Evolutionary conservation across 2,888 invertebrate species (phyloP).

Genomic region (Pseudococcus jackbeardsleyi): DNA sequence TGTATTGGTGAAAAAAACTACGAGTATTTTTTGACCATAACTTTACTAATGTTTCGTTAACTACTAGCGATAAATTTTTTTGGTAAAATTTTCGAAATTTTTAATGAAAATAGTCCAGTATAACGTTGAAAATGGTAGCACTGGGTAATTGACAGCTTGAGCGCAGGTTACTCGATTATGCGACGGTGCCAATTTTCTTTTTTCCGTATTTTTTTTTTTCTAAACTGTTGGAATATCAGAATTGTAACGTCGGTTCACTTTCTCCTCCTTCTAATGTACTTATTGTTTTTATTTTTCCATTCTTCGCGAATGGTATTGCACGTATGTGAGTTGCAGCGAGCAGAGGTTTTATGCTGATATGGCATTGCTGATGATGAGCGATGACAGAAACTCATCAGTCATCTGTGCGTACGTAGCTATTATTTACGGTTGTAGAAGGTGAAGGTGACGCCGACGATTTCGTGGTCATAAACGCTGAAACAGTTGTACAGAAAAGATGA

Average conservation of each 20-base stretch:
- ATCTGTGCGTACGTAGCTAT: background rate
- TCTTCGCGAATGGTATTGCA: background rate
- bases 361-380: background rate
- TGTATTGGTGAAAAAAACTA: background rate
- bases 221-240: background rate
- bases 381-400: background rate
- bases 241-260: constrained; percentile 6
- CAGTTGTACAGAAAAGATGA: background rate
- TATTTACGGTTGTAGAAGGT: background rate
- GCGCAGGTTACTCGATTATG: constrained; percentile 61
- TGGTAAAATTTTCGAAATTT: background rate
- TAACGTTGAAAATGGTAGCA: background rate
- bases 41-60: too few relatives aligned
- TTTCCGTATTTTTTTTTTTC: constrained; percentile 52
- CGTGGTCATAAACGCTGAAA: background rate
- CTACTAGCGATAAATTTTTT: too few relatives aligned
- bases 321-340: background rate
- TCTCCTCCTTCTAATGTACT: background rate
- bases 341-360: background rate
- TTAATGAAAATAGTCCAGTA: background rate
- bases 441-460: background rate
- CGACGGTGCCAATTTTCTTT: constrained; percentile 62
- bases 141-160: constrained; percentile 13
- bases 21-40: background rate
- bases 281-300: background rate